Conservation (phyloP, 2,888 invertebrate genomes). For the Ischnura elegans region DNA sequence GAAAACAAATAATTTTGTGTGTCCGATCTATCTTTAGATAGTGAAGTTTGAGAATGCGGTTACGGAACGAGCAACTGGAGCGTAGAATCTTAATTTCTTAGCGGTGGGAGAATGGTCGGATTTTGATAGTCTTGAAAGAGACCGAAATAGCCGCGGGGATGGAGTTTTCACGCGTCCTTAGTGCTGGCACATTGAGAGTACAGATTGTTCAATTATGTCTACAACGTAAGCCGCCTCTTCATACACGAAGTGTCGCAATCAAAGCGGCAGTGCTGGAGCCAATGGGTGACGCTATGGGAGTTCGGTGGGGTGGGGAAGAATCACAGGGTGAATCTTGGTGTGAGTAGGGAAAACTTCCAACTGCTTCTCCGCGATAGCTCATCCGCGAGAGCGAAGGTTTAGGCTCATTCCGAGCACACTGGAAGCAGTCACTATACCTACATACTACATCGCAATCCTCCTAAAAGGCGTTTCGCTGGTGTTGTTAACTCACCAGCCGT, state of each 20-base stretch:
- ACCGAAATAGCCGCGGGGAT: not conserved
- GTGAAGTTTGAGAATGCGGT: not conserved
- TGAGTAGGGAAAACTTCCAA: too few relatives aligned
- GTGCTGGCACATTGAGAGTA: not conserved
- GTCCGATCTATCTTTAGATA: not conserved
- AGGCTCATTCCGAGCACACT: too few relatives aligned
- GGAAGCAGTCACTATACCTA: too few relatives aligned
- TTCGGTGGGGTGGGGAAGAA: not conserved
- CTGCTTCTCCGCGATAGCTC: too few relatives aligned
- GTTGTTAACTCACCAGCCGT: too few relatives aligned
- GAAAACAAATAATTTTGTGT: not conserved
- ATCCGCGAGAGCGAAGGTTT: too few relatives aligned
- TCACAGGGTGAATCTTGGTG: too few relatives aligned
- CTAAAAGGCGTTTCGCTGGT: too few relatives aligned
- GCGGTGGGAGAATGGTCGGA: not conserved
- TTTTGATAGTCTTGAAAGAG: not conserved
- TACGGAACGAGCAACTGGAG: not conserved
- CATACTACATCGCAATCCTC: too few relatives aligned
- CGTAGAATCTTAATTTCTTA: not conserved
- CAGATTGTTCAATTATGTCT: constrained; percentile 3
- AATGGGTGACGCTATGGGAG: not conserved
- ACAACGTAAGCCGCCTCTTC: not conserved
- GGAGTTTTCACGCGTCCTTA: not conserved
- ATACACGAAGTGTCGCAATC: not conserved
- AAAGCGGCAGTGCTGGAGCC: not conserved